These are phyloP conservation scores for Ectropis crepuscularia DNA, from an alignment of 2,888 invertebrate species.

Conservation along the genomic window DNA sequence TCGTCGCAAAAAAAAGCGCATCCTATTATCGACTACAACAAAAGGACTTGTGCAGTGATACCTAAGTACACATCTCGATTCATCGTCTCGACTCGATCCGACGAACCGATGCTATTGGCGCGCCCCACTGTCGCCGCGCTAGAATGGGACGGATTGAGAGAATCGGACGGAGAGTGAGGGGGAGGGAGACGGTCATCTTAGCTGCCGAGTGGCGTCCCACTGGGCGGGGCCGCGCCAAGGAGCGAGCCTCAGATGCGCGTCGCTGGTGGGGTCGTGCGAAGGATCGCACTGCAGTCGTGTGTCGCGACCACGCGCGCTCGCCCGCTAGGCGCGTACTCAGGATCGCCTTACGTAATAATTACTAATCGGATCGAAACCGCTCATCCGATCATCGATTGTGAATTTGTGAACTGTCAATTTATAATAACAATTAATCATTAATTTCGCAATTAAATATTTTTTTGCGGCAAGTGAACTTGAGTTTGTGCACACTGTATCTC, in stretches of 20 bases:
- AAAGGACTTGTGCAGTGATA: slow-evolving; percentile 84
- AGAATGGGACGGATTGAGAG: slow-evolving; percentile 66
- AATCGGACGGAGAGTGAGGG: slow-evolving; percentile 60
- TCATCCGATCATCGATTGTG: slow-evolving; percentile 79
- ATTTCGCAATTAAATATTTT: slow-evolving; percentile 56
- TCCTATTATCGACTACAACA: slow-evolving; percentile 85
- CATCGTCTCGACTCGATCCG: slow-evolving; percentile 83
- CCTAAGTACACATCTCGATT: slow-evolving; percentile 85
- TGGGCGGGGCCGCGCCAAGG: slow-evolving; percentile 86
- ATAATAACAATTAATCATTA: slow-evolving; percentile 41
- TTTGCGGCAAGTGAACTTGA: slow-evolving; percentile 62
- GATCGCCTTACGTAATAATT: slow-evolving; percentile 79
- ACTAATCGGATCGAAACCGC: slow-evolving; percentile 73
- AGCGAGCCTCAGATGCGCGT: slow-evolving; percentile 86
- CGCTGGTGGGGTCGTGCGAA: slow-evolving; percentile 86
- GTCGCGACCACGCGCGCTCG: slow-evolving; percentile 80
- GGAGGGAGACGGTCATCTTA: slow-evolving; percentile 83
- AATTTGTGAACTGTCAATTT: slow-evolving; percentile 70
- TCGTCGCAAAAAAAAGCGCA: slow-evolving; percentile 80
- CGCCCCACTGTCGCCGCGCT: slow-evolving; percentile 82
- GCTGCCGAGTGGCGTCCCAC: slow-evolving; percentile 83
- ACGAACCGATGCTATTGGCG: slow-evolving; percentile 84
- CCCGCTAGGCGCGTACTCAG: slow-evolving; percentile 62
- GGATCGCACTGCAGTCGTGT: slow-evolving; percentile 85
- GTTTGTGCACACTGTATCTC: slow-evolving; percentile 67